These are phyloP conservation scores for Momotus momota DNA, from an alignment of 2,797 vertebrate species.

Conservation along the genomic window DNA sequence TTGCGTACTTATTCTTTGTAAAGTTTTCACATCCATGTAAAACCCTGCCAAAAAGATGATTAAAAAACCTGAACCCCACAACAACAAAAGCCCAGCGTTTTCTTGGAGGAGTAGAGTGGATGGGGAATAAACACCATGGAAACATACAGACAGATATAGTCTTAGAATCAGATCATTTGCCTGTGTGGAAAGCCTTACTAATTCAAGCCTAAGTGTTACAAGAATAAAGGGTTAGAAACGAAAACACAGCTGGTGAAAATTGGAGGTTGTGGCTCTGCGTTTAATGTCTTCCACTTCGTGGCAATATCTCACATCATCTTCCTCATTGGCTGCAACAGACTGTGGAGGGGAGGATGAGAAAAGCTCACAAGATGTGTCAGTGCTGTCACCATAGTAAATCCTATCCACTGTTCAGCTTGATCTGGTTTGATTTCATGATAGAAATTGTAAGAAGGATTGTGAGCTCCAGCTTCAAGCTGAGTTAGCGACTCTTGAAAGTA, in stretches of 20 bases:
- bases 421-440: background rate
- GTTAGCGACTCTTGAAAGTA: background rate
- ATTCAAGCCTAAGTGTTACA: slow-evolving; percentile 62
- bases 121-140: slow-evolving; percentile 44
- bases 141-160: slow-evolving; percentile 61
- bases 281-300: slow-evolving; percentile 59
- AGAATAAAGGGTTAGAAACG: slow-evolving; percentile 68
- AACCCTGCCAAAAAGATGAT: slow-evolving; percentile 40
- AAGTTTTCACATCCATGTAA: slow-evolving; percentile 55
- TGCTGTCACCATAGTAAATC: slow-evolving; percentile 66
- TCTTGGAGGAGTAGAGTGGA: background rate
- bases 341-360: slow-evolving; percentile 15
- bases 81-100: slow-evolving; percentile 51
- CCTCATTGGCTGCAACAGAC: slow-evolving; percentile 56
- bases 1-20: slow-evolving; percentile 24
- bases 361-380: slow-evolving; percentile 62
- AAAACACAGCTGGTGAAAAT: slow-evolving; percentile 81
- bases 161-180: slow-evolving; percentile 49
- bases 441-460: slow-evolving; percentile 10
- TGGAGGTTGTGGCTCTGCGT: slow-evolving; percentile 57
- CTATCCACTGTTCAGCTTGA: slow-evolving; percentile 31
- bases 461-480: background rate
- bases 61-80: slow-evolving; percentile 33
- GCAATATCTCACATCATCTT: slow-evolving; percentile 65
- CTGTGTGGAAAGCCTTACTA: slow-evolving; percentile 70